Percentiles rank a stretch among this genome's conserved stretches.
Conservation (phyloP, 2,113 vertebrate genomes). For the Gallinago paraguaiae region DNA sequence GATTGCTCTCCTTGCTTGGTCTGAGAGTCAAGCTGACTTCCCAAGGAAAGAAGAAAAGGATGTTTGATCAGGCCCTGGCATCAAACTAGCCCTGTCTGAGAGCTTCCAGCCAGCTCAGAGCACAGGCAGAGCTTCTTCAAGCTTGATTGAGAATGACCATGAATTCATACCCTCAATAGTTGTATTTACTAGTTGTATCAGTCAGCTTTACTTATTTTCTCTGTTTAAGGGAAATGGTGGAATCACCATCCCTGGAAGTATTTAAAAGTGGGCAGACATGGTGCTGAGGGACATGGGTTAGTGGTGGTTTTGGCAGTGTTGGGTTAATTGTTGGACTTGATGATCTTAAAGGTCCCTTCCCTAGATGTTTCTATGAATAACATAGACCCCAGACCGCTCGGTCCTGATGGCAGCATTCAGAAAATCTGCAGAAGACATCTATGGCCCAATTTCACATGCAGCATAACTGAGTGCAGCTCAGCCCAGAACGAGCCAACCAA, state of each 20-base stretch:
- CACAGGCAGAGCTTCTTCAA: not conserved
- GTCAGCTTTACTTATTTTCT: too few species aligned
- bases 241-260: too few species aligned
- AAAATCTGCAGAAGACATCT: not conserved
- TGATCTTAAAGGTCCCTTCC: too few species aligned
- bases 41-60: not conserved
- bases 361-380: too few species aligned
- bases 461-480: not conserved
- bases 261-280: too few species aligned
- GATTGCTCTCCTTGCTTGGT: not conserved
- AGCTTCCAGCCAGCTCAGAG: not conserved
- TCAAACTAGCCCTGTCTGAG: not conserved
- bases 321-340: too few species aligned
- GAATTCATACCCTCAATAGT: not conserved
- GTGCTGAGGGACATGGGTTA: too few species aligned
- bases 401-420: too few species aligned
- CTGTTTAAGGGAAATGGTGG: too few species aligned
- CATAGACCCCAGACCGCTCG: not conserved
- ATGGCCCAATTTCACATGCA: fast-evolving
- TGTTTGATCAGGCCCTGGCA: not conserved
- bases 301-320: too few species aligned
- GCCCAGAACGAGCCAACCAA: not conserved
- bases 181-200: too few species aligned
- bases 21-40: not conserved
- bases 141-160: not conserved